Base-by-base conservation (phyloP, 2,888 invertebrate species). In the Zhengitettix transpicula region DNA sequence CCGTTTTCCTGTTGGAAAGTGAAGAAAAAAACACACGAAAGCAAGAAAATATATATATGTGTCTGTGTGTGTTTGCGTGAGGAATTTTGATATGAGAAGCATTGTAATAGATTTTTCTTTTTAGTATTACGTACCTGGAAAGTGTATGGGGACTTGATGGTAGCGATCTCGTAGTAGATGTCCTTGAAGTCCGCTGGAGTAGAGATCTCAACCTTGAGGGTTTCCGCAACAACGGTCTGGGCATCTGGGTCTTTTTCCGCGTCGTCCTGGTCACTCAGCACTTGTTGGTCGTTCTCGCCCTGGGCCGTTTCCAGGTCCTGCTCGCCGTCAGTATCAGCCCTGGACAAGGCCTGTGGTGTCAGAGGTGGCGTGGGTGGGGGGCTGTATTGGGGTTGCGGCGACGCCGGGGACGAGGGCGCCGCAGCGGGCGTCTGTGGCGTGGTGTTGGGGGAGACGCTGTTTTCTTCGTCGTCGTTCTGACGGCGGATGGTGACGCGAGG, bases 141-240 rank as follows among this genome's bases (percentile, higher is more conserved):
- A 60, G 88, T 85, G 69, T 90, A 92, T 7, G 92, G 91, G 62
- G 90, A 89, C 72, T 88, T 89, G 65, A 92, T 87, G 2, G 92
- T 92, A 51, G 90, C 91, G 67, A 92, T 88, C 78, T 92, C 89
- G 69, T 88, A 91, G 70, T 92, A 91, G 65, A 87, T 80, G 72
- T 91, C 88, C 71, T 82, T 83, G 68, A 90, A 88, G 71, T 90
- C 89, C 41, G 87, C 85, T 1, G 90, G 89, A 1, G 91, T 91
- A 1, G 91, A 90, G 67, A 91, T 91, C 73, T 90, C 89, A 10
- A 92, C 87, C 72, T 89, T 89, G 58, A 92, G 75, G 3, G 91
- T 92, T 75, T 91, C 89, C 3, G 88, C 78, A 40, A 83, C 81
- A 10, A 79, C 73, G 61, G 76, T 74, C 3, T 64, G 58, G 42